Percentiles rank a stretch among this genome's conserved stretches.
phyloP scores from a whole-genome alignment of 1,140 invertebrate genomes.

The Drosophila teissieri region DNA sequence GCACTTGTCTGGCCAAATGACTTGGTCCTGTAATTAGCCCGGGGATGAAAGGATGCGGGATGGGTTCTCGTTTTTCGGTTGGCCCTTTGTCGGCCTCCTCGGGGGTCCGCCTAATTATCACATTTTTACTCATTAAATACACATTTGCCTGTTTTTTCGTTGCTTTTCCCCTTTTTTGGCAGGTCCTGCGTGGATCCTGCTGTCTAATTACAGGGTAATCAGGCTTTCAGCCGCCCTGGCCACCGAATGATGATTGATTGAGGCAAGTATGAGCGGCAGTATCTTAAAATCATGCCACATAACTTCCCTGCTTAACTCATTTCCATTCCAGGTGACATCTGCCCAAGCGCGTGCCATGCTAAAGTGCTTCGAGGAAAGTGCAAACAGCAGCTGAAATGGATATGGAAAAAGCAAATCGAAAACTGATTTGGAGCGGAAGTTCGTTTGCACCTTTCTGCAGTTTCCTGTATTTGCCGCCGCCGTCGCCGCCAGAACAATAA shows the following conservation, averaged over 20 bases:
- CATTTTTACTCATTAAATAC: slow-evolving; percentile 83
- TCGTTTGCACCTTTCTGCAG: slow-evolving; percentile 83
- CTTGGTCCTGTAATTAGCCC: slow-evolving; percentile 65
- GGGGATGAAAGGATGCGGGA: slow-evolving; percentile 40
- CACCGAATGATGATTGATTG: slow-evolving; percentile 58
- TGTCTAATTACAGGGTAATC: slow-evolving; percentile 69
- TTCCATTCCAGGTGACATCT: slow-evolving; percentile 38
- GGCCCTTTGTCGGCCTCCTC: slow-evolving; percentile 68
- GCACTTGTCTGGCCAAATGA: slow-evolving; percentile 68
- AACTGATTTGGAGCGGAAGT: slow-evolving; percentile 83
- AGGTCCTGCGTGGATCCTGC: slow-evolving; percentile 47
- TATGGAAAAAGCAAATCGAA: slow-evolving; percentile 79
- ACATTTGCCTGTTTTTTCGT: slow-evolving; percentile 57
- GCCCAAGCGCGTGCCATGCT: slow-evolving; percentile 43
- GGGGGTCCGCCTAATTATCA: slow-evolving; percentile 73
- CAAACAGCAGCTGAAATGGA: slow-evolving; percentile 52
- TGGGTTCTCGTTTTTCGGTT: slow-evolving; percentile 20
- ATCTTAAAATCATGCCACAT: neutral
- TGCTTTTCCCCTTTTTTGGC: slow-evolving; percentile 29
- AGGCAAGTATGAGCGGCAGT: neutral
- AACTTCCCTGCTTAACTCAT: neutral
- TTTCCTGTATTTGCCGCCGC: slow-evolving; percentile 70
- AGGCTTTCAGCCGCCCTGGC: slow-evolving; percentile 66
- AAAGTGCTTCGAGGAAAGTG: slow-evolving; percentile 30
- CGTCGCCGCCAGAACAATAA: slow-evolving; percentile 44